Conservation (phyloP, 2,797 vertebrate genomes). For the Acipenser transmontanus region DNA sequence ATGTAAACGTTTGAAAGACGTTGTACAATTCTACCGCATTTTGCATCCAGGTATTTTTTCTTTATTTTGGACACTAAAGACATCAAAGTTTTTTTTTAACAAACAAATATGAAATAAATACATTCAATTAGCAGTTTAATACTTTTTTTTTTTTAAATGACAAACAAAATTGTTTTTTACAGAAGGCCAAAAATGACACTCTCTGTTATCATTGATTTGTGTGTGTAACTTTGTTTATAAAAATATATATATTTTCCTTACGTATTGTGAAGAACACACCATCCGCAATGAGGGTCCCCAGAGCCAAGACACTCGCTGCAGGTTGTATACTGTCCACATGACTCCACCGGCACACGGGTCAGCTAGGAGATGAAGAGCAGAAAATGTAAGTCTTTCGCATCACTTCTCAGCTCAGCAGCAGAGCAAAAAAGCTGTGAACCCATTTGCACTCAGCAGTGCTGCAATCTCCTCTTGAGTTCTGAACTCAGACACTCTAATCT, state of each 20-base stretch:
- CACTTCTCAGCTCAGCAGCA: constrained; percentile 3
- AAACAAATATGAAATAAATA: too few species aligned
- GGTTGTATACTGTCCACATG: constrained; percentile 79
- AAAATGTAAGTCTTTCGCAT: constrained; percentile 8
- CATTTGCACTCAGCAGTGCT: constrained; percentile 8
- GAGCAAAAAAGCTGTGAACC: background rate
- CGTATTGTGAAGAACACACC: constrained; percentile 95
- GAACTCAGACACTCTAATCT: constrained; percentile 2
- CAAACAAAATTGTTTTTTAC: too few species aligned
- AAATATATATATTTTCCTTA: constrained; percentile 57
- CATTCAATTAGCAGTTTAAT: too few species aligned
- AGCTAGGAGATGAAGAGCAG: constrained; percentile 57
- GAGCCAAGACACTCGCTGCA: constrained; percentile 87
- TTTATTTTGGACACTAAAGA: too few species aligned
- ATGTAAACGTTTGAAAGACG: too few species aligned
- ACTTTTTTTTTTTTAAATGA: too few species aligned
- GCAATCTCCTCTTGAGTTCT: constrained; percentile 7
- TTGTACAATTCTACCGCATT: too few species aligned
- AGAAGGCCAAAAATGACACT: too few species aligned
- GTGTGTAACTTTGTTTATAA: too few species aligned
- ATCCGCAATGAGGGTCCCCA: constrained; percentile 91
- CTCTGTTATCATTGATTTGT: too few species aligned
- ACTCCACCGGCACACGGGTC: constrained; percentile 88
- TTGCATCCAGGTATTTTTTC: too few species aligned
- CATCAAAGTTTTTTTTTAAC: too few species aligned